These are phyloP conservation scores for Scarus forsteni DNA, from an alignment of 2,797 vertebrate genomes.

Conservation along the genomic window DNA sequence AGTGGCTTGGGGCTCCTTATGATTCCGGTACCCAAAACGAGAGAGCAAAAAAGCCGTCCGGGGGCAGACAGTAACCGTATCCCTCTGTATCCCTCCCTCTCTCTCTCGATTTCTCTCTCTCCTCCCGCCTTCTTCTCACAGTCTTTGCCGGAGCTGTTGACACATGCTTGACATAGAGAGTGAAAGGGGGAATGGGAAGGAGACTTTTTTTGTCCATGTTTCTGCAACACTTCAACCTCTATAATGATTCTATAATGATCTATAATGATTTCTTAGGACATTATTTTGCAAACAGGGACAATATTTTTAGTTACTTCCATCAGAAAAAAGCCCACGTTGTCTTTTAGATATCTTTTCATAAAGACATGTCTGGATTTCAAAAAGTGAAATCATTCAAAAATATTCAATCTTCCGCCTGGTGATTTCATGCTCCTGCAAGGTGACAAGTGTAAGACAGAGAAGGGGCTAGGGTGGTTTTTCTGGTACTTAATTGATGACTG, in stretches of 20 bases:
- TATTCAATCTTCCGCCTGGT: too few species aligned
- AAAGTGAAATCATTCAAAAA: too few species aligned
- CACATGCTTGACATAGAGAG: conserved; percentile 44
- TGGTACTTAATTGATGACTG: too few species aligned
- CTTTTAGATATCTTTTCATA: too few species aligned
- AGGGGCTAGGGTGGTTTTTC: too few species aligned
- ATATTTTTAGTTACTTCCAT: too few species aligned
- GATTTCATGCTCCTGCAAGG: too few species aligned
- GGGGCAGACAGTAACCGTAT: conserved; percentile 73
- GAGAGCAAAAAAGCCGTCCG: conserved; percentile 61
- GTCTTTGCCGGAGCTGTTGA: conserved; percentile 53
- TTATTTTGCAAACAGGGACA: too few species aligned
- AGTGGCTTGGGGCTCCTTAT: conserved; percentile 69
- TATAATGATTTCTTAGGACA: too few species aligned
- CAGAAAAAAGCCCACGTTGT: too few species aligned
- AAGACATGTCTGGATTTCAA: too few species aligned
- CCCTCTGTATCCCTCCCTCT: conserved; percentile 61
- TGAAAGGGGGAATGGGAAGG: conserved; percentile 3
- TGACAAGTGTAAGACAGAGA: too few species aligned
- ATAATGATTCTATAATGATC: background rate
- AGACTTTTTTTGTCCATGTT: conserved; percentile 15
- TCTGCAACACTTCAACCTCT: background rate
- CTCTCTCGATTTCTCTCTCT: conserved; percentile 19
- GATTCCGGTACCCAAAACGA: conserved; percentile 74
- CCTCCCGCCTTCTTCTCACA: conserved; percentile 44